A percentile compares a stretch with the other conserved stretches of the same genome.
phyloP scores from a whole-genome alignment of 2,797 vertebrate genomes.

The Melanotaenia pygmaea region DNA sequence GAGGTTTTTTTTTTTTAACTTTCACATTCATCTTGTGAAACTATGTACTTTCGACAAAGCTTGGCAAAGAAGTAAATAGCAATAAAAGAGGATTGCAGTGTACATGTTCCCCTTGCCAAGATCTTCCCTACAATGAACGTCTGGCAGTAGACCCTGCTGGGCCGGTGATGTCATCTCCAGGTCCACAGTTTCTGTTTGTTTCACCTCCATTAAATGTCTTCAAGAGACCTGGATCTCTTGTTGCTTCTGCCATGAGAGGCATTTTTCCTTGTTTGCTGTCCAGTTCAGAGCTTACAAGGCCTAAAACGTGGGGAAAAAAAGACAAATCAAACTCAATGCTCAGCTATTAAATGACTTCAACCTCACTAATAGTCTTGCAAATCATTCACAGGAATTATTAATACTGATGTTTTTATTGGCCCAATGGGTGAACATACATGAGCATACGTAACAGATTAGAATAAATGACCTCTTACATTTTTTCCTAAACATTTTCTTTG shows the following conservation, averaged over 20 bases:
- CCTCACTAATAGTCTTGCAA: background rate
- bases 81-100: slow-evolving; percentile 75
- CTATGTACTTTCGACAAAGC: slow-evolving; percentile 71
- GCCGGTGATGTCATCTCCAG: slow-evolving; percentile 76
- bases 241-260: slow-evolving; percentile 58
- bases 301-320: background rate
- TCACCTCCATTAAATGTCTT: slow-evolving; percentile 70
- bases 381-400: background rate
- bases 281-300: slow-evolving; percentile 24
- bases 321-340: background rate
- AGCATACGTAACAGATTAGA: background rate
- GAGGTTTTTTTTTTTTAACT: slow-evolving; percentile 51
- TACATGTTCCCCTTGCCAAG: slow-evolving; percentile 71
- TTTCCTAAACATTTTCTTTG: background rate
- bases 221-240: slow-evolving; percentile 57
- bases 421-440: slow-evolving; percentile 12
- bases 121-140: slow-evolving; percentile 66
- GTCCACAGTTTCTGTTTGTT: slow-evolving; percentile 74
- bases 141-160: slow-evolving; percentile 66
- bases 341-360: background rate
- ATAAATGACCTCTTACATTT: background rate
- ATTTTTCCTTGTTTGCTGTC: slow-evolving; percentile 64
- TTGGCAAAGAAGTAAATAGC: slow-evolving; percentile 75
- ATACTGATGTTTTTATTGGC: slow-evolving; percentile 30
- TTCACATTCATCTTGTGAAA: slow-evolving; percentile 74